Percentiles rank a stretch among this genome's conserved stretches.
phyloP scores from a whole-genome alignment of 37 sponge, comb jelly and placozoan species.

The Oopsacas minuta region DNA sequence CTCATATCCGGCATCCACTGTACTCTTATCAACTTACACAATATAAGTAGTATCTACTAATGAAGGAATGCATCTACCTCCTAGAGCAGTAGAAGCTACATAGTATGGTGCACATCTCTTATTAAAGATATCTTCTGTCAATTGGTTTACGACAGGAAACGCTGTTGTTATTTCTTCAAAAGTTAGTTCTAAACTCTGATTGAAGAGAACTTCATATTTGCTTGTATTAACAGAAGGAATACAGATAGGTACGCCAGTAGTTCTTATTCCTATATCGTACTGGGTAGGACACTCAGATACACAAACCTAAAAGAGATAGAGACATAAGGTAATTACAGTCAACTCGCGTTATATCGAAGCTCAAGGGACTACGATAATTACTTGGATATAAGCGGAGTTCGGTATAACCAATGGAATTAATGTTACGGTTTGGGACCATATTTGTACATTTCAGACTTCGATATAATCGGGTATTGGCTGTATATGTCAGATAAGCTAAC shows the following conservation, averaged over 20 bases:
- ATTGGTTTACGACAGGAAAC: not conserved
- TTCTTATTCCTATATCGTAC: slow-evolving; percentile 2
- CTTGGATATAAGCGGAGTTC: too few species aligned
- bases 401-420: too few species aligned
- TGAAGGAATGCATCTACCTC: not conserved
- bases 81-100: not conserved
- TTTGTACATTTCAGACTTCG: too few species aligned
- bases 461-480: too few species aligned
- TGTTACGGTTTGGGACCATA: too few species aligned
- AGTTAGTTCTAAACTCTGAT: not conserved
- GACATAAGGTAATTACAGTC: too few species aligned
- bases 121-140: not conserved
- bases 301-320: not conserved
- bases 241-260: not conserved
- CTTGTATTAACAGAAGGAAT: not conserved
- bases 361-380: too few species aligned
- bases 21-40: not conserved
- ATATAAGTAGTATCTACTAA: not conserved
- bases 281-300: not conserved
- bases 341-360: too few species aligned
- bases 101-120: slow-evolving; percentile 1
- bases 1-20: too few species aligned
- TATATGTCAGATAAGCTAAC: too few species aligned
- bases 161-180: not conserved
- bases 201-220: not conserved